Percentiles rank a stretch among this genome's conserved stretches.
These are phyloP conservation scores for Heliconius aoede DNA, from an alignment of 2,888 invertebrate species.

Conservation along the genomic window DNA sequence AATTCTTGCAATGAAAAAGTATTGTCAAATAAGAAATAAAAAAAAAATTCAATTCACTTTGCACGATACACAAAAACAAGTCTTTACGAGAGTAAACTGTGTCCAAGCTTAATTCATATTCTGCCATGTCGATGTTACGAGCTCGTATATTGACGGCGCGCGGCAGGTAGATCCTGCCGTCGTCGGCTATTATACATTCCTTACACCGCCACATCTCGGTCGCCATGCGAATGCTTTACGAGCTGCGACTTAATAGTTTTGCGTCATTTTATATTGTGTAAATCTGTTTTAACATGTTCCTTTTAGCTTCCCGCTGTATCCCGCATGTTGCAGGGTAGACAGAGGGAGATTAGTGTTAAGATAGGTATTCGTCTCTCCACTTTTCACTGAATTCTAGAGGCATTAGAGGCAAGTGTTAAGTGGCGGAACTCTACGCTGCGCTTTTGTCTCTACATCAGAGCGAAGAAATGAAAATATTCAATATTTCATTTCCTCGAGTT, in stretches of 20 bases:
- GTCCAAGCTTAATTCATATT: conserved; percentile 34
- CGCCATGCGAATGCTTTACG: conserved; percentile 40
- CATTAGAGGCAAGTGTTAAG: no score
- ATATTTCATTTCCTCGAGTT: no score
- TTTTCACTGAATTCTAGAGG: no score
- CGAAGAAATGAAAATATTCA: no score
- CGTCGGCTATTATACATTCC: conserved; percentile 54
- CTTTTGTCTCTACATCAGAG: no score
- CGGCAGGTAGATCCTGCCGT: conserved; percentile 49
- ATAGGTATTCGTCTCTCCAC: no score
- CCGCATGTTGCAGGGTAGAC: no score
- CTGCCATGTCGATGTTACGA: conserved; percentile 29
- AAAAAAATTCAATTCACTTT: conserved; percentile 3
- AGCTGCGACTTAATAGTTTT: conserved; percentile 33
- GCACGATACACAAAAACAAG: conserved; percentile 13
- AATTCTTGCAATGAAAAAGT: background rate
- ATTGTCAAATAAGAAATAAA: background rate
- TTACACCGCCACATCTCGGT: conserved; percentile 53
- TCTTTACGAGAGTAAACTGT: conserved; percentile 17
- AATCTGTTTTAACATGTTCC: background rate
- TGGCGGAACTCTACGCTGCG: no score
- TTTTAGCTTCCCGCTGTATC: background rate
- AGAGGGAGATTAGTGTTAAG: no score
- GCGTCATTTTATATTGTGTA: background rate
- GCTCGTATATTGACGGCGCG: conserved; percentile 50